Conservation (phyloP, 2,113 vertebrate genomes). For the Nannobrachium achirus region DNA sequence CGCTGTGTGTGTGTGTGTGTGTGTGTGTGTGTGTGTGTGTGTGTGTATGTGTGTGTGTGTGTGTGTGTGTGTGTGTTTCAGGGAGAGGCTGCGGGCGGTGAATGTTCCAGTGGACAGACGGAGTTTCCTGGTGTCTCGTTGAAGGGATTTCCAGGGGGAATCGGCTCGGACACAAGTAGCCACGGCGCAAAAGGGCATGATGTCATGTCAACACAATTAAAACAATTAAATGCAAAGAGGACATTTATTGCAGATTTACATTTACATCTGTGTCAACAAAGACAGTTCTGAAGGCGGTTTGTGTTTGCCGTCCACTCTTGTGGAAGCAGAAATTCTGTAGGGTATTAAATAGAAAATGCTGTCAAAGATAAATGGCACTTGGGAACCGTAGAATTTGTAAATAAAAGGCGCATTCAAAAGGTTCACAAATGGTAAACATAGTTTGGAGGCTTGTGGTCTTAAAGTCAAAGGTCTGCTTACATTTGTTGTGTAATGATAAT, state of each 20-base stretch:
- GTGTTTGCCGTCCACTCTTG: not conserved
- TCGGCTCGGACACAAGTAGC: conserved; percentile 1
- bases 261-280: not conserved
- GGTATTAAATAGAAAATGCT: not conserved
- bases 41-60: not conserved
- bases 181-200: not conserved
- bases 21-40: not conserved
- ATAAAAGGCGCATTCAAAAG: not conserved
- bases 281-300: not conserved
- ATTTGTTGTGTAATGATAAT: too few relatives aligned
- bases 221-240: not conserved
- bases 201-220: not conserved
- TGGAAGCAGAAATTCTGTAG: not conserved
- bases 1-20: too few relatives aligned
- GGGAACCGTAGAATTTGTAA: not conserved
- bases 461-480: too few relatives aligned
- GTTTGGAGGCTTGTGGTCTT: too few relatives aligned
- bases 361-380: not conserved
- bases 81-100: conserved; percentile 31
- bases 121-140: conserved; percentile 3
- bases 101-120: conserved; percentile 29
- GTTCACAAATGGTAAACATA: not conserved
- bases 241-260: conserved; percentile 11
- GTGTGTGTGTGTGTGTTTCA: conserved; percentile 10
- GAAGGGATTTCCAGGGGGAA: not conserved